These are phyloP conservation scores for Heloderma charlesbogerti DNA, from an alignment of 2,113 vertebrate genomes.

Conservation along the genomic window DNA sequence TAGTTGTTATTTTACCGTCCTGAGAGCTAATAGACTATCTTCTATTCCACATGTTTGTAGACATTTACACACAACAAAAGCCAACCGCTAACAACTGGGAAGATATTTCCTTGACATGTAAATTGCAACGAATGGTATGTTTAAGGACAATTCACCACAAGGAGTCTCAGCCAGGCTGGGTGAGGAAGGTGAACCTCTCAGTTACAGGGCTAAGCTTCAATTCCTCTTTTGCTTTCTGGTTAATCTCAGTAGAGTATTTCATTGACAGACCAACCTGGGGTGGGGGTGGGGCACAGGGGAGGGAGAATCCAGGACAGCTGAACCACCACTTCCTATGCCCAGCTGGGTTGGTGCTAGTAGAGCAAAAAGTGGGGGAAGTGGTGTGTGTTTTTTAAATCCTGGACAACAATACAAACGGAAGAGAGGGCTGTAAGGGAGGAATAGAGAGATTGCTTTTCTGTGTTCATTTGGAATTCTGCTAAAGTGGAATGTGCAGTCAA, in stretches of 20 bases:
- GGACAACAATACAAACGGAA: too few species aligned
- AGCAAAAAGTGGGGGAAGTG: neutral
- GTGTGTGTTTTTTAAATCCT: neutral
- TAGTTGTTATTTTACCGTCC: neutral
- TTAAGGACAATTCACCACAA: neutral
- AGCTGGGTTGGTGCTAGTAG: neutral
- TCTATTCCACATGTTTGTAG: neutral
- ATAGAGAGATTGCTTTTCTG: too few species aligned
- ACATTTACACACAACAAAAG: neutral
- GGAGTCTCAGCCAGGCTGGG: neutral
- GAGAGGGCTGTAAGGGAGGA: too few species aligned
- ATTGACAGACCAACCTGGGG: neutral
- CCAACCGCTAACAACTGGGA: neutral
- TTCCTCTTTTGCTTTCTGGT: neutral
- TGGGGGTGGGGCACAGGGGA: too few species aligned
- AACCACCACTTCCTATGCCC: neutral
- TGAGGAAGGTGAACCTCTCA: neutral
- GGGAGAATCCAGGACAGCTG: too few species aligned
- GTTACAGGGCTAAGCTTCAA: neutral
- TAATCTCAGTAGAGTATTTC: neutral
- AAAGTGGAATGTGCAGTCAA: too few species aligned
- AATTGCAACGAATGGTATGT: neutral
- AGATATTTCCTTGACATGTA: neutral
- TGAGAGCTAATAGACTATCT: neutral
- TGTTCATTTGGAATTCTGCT: too few species aligned